A percentile compares a stretch with the other conserved stretches of the same genome.
Evolutionary conservation across 2,888 invertebrate genomes (phyloP).

Genomic region (Plebejus argus): DNA sequence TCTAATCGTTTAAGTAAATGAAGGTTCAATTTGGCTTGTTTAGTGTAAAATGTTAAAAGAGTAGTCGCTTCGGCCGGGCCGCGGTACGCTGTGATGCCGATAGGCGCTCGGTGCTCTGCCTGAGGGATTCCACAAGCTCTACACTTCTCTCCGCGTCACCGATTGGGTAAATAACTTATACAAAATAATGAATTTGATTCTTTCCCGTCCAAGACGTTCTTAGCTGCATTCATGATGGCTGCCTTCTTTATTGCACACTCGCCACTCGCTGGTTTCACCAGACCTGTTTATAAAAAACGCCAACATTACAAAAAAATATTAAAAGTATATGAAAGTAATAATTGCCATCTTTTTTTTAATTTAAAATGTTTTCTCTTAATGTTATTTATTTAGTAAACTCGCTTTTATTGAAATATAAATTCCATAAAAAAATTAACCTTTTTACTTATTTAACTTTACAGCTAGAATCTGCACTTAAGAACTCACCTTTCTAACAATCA

Average conservation of each 20-base stretch:
- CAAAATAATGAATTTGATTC: slow-evolving; percentile 60
- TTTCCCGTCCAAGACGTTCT: slow-evolving; percentile 63
- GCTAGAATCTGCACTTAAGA: no score
- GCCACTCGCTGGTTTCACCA: slow-evolving; percentile 61
- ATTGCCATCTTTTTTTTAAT: no score
- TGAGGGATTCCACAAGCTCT: slow-evolving; percentile 55
- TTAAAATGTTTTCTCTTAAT: no score
- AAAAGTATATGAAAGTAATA: no score
- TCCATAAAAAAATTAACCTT: no score
- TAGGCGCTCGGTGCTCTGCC: slow-evolving; percentile 46
- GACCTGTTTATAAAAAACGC: slow-evolving; percentile 51
- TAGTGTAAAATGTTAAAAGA: background rate
- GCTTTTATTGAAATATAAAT: no score
- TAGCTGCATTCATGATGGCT: slow-evolving; percentile 68
- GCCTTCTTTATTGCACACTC: slow-evolving; percentile 69
- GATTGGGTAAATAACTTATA: slow-evolving; percentile 64
- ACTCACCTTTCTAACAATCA: slow-evolving; percentile 57
- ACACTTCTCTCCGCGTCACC: slow-evolving; percentile 45
- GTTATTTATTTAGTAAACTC: no score
- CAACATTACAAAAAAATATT: background rate
- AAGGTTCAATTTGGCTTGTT: background rate
- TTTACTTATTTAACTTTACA: no score
- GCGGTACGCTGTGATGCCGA: slow-evolving; percentile 50
- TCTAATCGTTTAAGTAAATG: background rate
- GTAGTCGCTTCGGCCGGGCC: background rate